Evolutionary conservation across 2,797 vertebrate species (phyloP), one percentile per base, ranked within the genome.

Genomic region (Choloepus didactylus): DNA sequence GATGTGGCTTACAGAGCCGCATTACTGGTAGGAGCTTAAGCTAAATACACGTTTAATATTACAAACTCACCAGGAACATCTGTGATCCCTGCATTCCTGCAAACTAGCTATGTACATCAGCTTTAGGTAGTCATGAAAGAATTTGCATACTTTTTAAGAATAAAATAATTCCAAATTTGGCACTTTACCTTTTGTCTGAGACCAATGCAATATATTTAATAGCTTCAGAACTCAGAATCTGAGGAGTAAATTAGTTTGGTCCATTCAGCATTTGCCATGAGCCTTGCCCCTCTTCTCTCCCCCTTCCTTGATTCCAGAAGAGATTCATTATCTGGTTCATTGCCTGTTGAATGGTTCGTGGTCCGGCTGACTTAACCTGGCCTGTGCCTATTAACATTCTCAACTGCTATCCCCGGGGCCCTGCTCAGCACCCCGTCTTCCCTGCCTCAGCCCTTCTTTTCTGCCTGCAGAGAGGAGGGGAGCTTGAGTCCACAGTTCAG

Each of bases 61-160:
- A 7, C 27, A 31, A 14, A 29, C 21, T 16, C 2, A n/a, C 70
- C 59, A 9, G 14, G 66, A 14, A 8, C 10, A 0, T 10, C 44
- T 16, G 15, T 67, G 64, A 4, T 23, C 5, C 38, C 69, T 23
- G 59, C 31, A 54, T 72, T 44, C 44, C 46, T 59, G 23, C 35
- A 49, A 9, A 31, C 76, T 25, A 5, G 0, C 27, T 6, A 0
- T 3, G 1, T 9, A 5, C 21, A 29, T 5, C 46, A 0, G 0
- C 25, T 21, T 1, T 15, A 62, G 54, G 70, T 2, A 35, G 59
- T 59, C 51, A 5, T 0, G 0, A 60, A 27, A 75, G 69, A 49
- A 64, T 18, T 21, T 35, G n/a, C 46, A 21, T 15, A 3, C 38
- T 29, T 81, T 70, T 75, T 38, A 27, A 79, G 75, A 59, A 85